Evolutionary conservation across 2,888 invertebrate species (phyloP).

Genomic region (Nineta flava): DNA sequence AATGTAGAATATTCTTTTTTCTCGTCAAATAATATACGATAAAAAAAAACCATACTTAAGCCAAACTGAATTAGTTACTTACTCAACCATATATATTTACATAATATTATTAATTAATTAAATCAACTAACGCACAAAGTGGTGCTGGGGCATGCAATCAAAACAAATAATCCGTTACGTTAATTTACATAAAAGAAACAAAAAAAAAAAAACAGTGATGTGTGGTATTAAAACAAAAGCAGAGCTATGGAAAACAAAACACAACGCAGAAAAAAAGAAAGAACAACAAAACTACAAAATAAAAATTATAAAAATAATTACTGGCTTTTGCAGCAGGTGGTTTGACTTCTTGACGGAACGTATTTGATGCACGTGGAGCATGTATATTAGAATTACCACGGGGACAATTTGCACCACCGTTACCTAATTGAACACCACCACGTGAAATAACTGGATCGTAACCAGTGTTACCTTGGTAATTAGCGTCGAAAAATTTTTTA

Average conservation of each 20-base stretch:
- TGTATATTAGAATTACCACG: slow-evolving; percentile 31
- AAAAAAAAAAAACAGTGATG: too few species aligned
- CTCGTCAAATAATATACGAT: too few species aligned
- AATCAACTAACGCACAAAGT: too few species aligned
- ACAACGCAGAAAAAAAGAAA: too few species aligned
- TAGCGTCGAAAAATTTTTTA: slow-evolving; percentile 99
- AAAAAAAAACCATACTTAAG: too few species aligned
- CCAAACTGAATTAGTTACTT: too few species aligned
- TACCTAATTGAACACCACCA: slow-evolving; percentile 73
- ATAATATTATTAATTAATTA: too few species aligned
- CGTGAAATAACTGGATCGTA: slow-evolving; percentile 83
- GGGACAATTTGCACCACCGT: slow-evolving; percentile 46
- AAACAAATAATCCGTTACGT: too few species aligned
- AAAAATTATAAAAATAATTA: not conserved
- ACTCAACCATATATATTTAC: too few species aligned
- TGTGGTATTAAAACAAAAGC: not conserved
- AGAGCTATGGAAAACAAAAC: not conserved
- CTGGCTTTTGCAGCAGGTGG: slow-evolving; percentile 35
- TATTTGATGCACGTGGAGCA: slow-evolving; percentile 23
- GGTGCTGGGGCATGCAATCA: too few species aligned
- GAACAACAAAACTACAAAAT: too few species aligned
- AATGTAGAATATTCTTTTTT: too few species aligned
- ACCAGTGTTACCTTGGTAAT: slow-evolving; percentile 77
- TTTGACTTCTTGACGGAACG: slow-evolving; percentile 29
- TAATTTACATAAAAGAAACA: not conserved